Conservation (phyloP, 2,113 vertebrate species). For the Aegithalos caudatus region DNA sequence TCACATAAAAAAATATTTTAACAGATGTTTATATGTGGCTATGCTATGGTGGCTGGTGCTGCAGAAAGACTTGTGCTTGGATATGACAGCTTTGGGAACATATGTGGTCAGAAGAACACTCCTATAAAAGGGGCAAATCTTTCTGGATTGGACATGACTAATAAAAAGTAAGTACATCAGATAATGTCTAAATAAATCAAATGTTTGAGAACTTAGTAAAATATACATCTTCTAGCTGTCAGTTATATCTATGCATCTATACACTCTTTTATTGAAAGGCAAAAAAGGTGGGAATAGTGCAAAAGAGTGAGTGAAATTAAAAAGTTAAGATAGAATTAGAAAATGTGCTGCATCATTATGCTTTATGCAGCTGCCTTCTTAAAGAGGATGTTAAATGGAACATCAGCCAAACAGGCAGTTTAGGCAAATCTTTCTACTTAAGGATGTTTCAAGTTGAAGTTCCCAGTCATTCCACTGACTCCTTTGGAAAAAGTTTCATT, state of each 20-base stretch:
- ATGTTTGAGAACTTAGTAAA: neutral
- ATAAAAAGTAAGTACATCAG: constrained; percentile 71
- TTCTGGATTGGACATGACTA: constrained; percentile 81
- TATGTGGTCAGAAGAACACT: constrained; percentile 77
- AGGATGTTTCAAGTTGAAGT: neutral
- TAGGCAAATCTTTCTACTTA: neutral
- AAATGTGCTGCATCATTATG: neutral
- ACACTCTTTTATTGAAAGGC: neutral
- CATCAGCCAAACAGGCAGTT: neutral
- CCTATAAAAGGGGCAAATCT: constrained; percentile 75
- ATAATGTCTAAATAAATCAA: neutral
- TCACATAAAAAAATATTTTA: constrained; percentile 2
- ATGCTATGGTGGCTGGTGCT: constrained; percentile 72
- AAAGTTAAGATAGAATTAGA: neutral
- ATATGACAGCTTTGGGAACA: constrained; percentile 80
- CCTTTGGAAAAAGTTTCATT: neutral
- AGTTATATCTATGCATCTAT: neutral
- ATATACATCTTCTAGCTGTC: neutral
- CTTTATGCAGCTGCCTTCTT: neutral
- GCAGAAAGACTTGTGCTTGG: constrained; percentile 78
- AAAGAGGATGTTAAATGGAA: neutral
- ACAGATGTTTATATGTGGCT: constrained; percentile 79
- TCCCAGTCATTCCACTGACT: neutral
- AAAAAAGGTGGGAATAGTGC: neutral
- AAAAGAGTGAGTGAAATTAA: neutral